phyloP scores from a whole-genome alignment of 2,797 vertebrate species.

The Pangasius macronema region DNA sequence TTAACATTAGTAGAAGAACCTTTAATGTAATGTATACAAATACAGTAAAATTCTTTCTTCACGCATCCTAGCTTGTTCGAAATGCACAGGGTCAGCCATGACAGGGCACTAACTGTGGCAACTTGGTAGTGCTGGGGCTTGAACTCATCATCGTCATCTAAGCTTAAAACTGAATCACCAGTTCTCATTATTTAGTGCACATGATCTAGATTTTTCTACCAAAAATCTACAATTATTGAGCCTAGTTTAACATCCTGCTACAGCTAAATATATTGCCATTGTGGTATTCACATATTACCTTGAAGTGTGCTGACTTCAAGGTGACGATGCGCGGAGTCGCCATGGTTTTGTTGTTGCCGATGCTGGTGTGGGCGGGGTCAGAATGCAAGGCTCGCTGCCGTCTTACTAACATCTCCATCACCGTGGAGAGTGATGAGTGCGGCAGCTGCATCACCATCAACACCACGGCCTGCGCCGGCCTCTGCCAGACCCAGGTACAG shows the following conservation, averaged over 20 bases:
- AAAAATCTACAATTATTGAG: background rate
- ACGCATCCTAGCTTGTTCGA: background rate
- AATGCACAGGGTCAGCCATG: background rate
- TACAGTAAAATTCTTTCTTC: background rate
- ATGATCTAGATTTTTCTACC: background rate
- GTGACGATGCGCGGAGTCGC: constrained; percentile 72
- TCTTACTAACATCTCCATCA: constrained; percentile 78
- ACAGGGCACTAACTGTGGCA: background rate
- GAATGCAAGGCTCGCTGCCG: constrained; percentile 74
- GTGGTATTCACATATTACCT: constrained; percentile 12
- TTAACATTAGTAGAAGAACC: background rate
- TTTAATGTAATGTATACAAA: background rate
- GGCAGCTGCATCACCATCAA: constrained; percentile 73
- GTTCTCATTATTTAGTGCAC: background rate
- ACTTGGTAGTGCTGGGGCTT: background rate
- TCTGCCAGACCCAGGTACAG: constrained; percentile 81
- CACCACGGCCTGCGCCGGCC: constrained; percentile 84
- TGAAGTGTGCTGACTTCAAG: constrained; percentile 50
- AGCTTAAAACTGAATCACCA: background rate
- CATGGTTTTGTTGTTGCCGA: constrained; percentile 79
- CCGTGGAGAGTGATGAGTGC: constrained; percentile 84
- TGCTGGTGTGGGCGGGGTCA: constrained; percentile 72
- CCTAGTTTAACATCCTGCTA: no score
- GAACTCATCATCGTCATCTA: background rate
- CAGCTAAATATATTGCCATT: background rate